These are phyloP conservation scores for Dicyrtomina minuta DNA, from an alignment of 2,888 invertebrate genomes.

Conservation along the genomic window DNA sequence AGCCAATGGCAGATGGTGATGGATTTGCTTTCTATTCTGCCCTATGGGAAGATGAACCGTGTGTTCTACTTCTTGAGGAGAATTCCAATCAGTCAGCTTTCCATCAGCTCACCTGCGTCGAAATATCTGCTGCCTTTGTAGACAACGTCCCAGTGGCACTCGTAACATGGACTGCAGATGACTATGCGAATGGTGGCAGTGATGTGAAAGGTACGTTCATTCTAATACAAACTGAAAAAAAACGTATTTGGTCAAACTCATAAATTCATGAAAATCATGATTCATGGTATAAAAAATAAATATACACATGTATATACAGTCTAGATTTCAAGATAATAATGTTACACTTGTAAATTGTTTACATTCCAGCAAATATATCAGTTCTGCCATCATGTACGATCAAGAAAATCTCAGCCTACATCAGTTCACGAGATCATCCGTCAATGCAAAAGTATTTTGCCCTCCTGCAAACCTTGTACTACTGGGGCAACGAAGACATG, in stretches of 20 bases:
- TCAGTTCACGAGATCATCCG: slow-evolving; percentile 38
- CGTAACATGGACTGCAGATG: slow-evolving; percentile 48
- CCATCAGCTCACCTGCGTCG: slow-evolving; percentile 47
- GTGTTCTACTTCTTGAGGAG: slow-evolving; percentile 49
- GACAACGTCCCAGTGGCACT: slow-evolving; percentile 46
- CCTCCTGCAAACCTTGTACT: slow-evolving; percentile 48
- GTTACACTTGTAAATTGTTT: too few species aligned
- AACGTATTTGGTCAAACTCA: too few species aligned
- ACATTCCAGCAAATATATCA: slow-evolving; percentile 45
- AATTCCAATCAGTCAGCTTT: slow-evolving; percentile 13
- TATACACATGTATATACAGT: not conserved
- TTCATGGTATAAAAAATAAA: not conserved
- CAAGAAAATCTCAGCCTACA: slow-evolving; percentile 42
- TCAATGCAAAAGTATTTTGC: slow-evolving; percentile 49
- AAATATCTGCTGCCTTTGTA: slow-evolving; percentile 46
- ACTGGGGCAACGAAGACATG: slow-evolving; percentile 50
- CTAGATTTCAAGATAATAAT: too few species aligned
- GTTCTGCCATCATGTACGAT: slow-evolving; percentile 49
- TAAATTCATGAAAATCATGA: not conserved
- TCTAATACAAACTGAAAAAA: not conserved
- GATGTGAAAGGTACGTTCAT: slow-evolving; percentile 45
- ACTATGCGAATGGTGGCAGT: slow-evolving; percentile 43
- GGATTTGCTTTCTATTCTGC: slow-evolving; percentile 50
- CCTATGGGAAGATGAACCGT: slow-evolving; percentile 45
- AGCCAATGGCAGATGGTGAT: slow-evolving; percentile 44